These are phyloP conservation scores for Drosophila sucinea DNA, from an alignment of 1,140 invertebrate species.

Conservation along the genomic window DNA sequence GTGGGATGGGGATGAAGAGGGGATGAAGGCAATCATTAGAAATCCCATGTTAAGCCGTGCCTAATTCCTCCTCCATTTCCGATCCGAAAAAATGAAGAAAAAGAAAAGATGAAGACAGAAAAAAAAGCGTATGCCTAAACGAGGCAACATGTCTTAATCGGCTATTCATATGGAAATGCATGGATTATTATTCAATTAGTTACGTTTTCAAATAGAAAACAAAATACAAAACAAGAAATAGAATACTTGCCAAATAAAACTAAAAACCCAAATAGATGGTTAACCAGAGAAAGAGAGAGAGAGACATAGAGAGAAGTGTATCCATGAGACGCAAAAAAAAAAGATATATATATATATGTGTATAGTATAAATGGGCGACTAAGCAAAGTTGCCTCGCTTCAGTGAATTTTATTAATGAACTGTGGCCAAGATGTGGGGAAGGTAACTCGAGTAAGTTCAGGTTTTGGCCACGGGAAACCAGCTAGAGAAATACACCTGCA, in stretches of 20 bases:
- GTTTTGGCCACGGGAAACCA: slow-evolving; percentile 68
- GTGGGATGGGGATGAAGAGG: neutral
- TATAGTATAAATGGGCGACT: slow-evolving; percentile 64
- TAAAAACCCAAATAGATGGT: slow-evolving; percentile 16
- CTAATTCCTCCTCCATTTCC: slow-evolving; percentile 30
- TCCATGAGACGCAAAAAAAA: slow-evolving; percentile 34
- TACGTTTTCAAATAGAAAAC: slow-evolving; percentile 56
- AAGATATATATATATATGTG: slow-evolving; percentile 32
- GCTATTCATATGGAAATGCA: slow-evolving; percentile 77
- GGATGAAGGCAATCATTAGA: neutral
- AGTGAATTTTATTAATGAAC: slow-evolving; percentile 80
- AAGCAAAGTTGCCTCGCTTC: slow-evolving; percentile 73
- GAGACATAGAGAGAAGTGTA: slow-evolving; percentile 25
- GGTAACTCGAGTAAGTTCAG: slow-evolving; percentile 62
- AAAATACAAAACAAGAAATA: slow-evolving; percentile 31
- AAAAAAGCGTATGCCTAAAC: slow-evolving; percentile 68
- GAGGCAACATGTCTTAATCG: slow-evolving; percentile 74
- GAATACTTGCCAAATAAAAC: slow-evolving; percentile 46
- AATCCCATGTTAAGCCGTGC: slow-evolving; percentile 31
- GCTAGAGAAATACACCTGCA: slow-evolving; percentile 73
- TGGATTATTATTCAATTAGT: slow-evolving; percentile 81
- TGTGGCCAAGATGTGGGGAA: slow-evolving; percentile 64
- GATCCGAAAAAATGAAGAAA: slow-evolving; percentile 21
- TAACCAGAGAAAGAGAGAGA: neutral
- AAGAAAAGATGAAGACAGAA: slow-evolving; percentile 3